Evolutionary conservation across 2,113 vertebrate species (phyloP).

Genomic region (Crotalus tigris): DNA sequence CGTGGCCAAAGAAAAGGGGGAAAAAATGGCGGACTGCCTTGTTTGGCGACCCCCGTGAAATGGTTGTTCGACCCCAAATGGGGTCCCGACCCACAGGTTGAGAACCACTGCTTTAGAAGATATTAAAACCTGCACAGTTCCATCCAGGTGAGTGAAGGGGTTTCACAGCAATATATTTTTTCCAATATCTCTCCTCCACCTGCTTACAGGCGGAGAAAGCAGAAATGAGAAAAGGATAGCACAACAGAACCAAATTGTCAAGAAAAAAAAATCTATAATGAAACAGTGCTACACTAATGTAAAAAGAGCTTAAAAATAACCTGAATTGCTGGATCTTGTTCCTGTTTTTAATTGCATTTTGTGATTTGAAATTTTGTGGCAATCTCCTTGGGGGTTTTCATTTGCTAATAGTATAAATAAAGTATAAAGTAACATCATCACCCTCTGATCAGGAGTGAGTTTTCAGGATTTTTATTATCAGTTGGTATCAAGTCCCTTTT

Average conservation of each 20-base stretch:
- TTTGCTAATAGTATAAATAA: neutral
- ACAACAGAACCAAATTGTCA: neutral
- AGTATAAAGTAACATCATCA: neutral
- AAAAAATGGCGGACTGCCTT: too few species aligned
- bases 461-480: neutral
- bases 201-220: neutral
- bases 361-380: neutral
- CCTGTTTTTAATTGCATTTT: neutral
- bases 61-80: too few species aligned
- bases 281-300: neutral
- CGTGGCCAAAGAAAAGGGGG: too few species aligned
- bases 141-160: neutral
- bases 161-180: neutral
- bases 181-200: neutral
- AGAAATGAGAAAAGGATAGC: neutral
- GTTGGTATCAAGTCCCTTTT: neutral
- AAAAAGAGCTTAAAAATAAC: neutral
- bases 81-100: too few species aligned
- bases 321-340: neutral
- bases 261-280: neutral
- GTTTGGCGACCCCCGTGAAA: too few species aligned
- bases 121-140: neutral
- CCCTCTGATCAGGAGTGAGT: neutral
- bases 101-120: neutral
- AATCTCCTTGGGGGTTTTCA: neutral